Percentiles rank a stretch among this genome's conserved stretches.
Evolutionary conservation across 2,113 vertebrate genomes (phyloP).

Genomic region (Anoplopoma fimbria): DNA sequence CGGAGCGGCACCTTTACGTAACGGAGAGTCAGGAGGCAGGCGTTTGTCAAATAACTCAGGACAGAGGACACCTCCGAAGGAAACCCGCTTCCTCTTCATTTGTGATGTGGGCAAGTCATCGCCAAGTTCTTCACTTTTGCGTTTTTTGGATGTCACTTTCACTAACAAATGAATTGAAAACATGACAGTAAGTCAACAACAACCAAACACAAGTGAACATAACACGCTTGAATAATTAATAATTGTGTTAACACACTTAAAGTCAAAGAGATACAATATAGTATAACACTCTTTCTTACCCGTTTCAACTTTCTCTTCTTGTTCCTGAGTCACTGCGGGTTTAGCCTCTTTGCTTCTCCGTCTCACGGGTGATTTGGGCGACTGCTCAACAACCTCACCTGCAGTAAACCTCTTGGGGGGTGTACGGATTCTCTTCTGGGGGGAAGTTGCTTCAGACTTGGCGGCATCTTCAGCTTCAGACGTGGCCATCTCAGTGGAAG

Average conservation of each 20-base stretch:
- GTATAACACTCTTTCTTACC: conserved; percentile 26
- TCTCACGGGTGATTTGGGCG: conserved; percentile 55
- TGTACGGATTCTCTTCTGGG: conserved; percentile 39
- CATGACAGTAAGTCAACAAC: neutral
- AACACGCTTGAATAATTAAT: neutral
- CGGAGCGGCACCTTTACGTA: conserved; percentile 87
- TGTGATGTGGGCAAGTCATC: conserved; percentile 16
- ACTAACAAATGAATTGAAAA: conserved; percentile 41
- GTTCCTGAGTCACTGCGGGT: neutral
- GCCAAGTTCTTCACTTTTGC: conserved; percentile 72
- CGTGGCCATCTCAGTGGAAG: neutral
- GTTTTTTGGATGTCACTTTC: conserved; percentile 76
- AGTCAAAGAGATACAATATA: too few species aligned
- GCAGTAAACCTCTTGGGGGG: conserved; percentile 62
- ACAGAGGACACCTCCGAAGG: conserved; percentile 88
- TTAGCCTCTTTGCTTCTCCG: conserved; percentile 65
- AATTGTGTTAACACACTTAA: neutral
- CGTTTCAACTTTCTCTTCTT: conserved; percentile 50
- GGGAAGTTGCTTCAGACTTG: conserved; percentile 7
- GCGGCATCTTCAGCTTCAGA: neutral
- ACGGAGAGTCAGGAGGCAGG: conserved; percentile 89
- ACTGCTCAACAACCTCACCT: conserved; percentile 64
- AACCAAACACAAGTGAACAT: neutral
- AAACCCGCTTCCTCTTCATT: conserved; percentile 88
- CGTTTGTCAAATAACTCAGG: conserved; percentile 93